These are phyloP conservation scores for Calonectris borealis DNA, from an alignment of 2,113 vertebrate species.

Conservation along the genomic window DNA sequence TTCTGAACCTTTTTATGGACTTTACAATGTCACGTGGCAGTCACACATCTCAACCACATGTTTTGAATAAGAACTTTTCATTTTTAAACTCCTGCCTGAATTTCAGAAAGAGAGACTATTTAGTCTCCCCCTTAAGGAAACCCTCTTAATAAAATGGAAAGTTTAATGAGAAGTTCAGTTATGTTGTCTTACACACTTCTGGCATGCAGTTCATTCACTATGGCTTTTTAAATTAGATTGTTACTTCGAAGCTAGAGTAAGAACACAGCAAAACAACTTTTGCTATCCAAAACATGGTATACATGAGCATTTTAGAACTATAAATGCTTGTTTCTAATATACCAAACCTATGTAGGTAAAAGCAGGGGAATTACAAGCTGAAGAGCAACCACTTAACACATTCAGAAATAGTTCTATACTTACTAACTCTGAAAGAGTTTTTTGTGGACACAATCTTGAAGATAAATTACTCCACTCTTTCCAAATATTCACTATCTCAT, in stretches of 20 bases:
- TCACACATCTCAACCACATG: neutral
- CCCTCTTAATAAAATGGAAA: neutral
- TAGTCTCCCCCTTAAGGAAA: neutral
- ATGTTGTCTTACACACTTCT: neutral
- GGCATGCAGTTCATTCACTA: neutral
- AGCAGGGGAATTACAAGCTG: neutral
- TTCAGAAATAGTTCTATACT: neutral
- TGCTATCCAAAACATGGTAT: neutral
- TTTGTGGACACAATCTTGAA: neutral
- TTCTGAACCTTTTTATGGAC: neutral
- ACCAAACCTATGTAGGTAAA: neutral
- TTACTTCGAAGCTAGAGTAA: neutral
- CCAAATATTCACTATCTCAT: neutral
- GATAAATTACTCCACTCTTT: neutral
- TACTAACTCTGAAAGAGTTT: neutral
- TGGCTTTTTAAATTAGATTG: neutral
- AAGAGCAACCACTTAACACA: neutral
- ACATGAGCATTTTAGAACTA: neutral
- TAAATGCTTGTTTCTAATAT: neutral
- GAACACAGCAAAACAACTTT: neutral
- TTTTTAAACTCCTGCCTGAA: neutral
- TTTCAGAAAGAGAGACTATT: neutral
- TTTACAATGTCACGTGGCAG: neutral
- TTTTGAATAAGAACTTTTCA: neutral
- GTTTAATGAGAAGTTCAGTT: neutral